phyloP scores from a whole-genome alignment of 1,140 invertebrate genomes.

The Bombus pyrosoma region DNA sequence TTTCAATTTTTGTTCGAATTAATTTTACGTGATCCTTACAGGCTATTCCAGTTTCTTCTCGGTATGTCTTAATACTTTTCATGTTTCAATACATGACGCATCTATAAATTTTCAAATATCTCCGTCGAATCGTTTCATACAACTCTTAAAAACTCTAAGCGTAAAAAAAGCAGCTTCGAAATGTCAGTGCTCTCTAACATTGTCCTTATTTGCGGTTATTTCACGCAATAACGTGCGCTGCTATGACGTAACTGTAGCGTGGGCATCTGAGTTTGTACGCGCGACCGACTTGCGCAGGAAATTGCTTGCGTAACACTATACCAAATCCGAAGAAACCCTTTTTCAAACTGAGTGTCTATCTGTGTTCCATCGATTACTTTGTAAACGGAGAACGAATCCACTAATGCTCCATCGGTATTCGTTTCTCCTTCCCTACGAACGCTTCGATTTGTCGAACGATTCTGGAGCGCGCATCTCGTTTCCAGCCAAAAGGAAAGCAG shows the following conservation, averaged over 20 bases:
- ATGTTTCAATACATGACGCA: background rate
- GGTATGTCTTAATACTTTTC: too few relatives aligned
- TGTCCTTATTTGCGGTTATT: constrained; percentile 50
- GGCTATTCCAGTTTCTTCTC: too few relatives aligned
- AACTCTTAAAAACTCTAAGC: background rate
- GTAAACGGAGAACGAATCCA: constrained; percentile 14
- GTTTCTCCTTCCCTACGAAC: constrained; percentile 8
- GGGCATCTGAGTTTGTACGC: constrained; percentile 12
- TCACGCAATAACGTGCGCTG: constrained; percentile 22
- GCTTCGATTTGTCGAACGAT: constrained; percentile 30
- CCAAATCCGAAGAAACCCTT: constrained; percentile 2
- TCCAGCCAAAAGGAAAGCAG: constrained; percentile 59
- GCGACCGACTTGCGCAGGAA: constrained; percentile 24
- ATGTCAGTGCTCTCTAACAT: constrained; percentile 39
- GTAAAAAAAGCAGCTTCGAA: background rate
- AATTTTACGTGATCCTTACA: too few relatives aligned
- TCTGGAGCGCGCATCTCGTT: constrained; percentile 8
- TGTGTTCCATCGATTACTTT: background rate
- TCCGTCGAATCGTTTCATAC: background rate
- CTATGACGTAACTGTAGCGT: constrained; percentile 39
- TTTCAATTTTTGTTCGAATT: too few relatives aligned
- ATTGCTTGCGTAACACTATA: constrained; percentile 45
- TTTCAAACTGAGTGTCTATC: background rate
- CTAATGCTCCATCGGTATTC: background rate
- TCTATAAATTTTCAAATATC: background rate